A percentile compares a stretch with the other conserved stretches of the same genome.
Evolutionary conservation across 2,888 invertebrate species (phyloP).

Genomic region (Norana najaformis): DNA sequence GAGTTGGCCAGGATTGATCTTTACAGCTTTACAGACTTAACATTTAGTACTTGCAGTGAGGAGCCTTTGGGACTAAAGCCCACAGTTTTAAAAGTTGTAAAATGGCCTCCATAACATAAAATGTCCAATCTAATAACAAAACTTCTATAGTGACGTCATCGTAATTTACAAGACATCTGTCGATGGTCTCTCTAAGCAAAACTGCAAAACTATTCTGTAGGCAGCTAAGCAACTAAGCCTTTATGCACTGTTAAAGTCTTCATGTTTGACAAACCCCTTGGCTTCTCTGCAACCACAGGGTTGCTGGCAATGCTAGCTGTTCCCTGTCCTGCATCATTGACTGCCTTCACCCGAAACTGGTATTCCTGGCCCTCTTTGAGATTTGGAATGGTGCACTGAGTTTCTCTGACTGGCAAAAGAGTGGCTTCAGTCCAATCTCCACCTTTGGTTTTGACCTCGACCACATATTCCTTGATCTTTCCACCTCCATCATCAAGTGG

Average conservation of each 20-base stretch:
- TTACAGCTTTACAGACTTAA: too few relatives aligned
- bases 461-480: slow-evolving; percentile 60
- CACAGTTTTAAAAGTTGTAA: neutral
- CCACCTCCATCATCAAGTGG: slow-evolving; percentile 62
- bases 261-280: slow-evolving; percentile 56
- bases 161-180: neutral
- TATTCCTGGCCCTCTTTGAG: slow-evolving; percentile 88
- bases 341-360: slow-evolving; percentile 91
- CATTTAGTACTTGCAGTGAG: neutral
- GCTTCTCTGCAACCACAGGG: slow-evolving; percentile 60
- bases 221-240: too few relatives aligned
- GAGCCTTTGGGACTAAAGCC: neutral
- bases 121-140: neutral
- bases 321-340: slow-evolving; percentile 91
- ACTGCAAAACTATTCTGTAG: too few relatives aligned
- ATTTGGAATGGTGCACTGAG: slow-evolving; percentile 77
- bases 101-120: neutral
- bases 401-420: slow-evolving; percentile 78
- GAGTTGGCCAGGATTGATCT: too few relatives aligned
- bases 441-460: slow-evolving; percentile 57
- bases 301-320: slow-evolving; percentile 64
- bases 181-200: neutral
- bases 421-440: slow-evolving; percentile 61
- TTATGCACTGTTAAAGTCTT: too few relatives aligned
- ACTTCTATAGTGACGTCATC: neutral